phyloP scores from a whole-genome alignment of 2,113 vertebrate genomes.

The Aramus guarauna region DNA sequence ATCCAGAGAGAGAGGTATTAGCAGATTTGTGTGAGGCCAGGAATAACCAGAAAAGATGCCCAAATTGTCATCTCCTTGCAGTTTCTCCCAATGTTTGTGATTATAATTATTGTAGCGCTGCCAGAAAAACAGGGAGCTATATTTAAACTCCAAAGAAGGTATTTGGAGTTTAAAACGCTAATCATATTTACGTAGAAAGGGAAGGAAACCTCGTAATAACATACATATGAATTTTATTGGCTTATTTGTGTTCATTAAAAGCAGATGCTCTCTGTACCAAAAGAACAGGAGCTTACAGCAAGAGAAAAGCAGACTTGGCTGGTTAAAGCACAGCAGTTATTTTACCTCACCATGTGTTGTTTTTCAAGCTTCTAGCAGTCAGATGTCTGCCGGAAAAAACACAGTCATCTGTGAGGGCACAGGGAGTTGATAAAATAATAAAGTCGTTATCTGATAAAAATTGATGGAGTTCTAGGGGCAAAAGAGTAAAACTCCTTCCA shows the following conservation, averaged over 20 bases:
- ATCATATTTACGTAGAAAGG: neutral
- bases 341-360: slow-evolving; percentile 1
- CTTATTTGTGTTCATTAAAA: slow-evolving; percentile 28
- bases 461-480: neutral
- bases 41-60: neutral
- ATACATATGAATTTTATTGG: neutral
- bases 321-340: neutral
- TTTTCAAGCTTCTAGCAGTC: slow-evolving; percentile 7
- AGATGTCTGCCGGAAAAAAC: neutral
- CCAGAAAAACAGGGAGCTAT: neutral
- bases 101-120: neutral
- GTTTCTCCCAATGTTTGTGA: neutral
- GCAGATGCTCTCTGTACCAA: neutral
- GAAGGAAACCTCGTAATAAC: neutral
- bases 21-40: neutral
- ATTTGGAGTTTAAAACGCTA: neutral
- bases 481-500: neutral
- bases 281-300: neutral
- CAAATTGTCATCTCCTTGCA: neutral
- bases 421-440: slow-evolving; percentile 10
- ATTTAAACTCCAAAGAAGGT: neutral
- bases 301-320: neutral
- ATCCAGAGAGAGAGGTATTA: neutral
- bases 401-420: neutral
- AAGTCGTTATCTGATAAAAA: neutral